Conservation (phyloP, 2,797 vertebrate species). For the Poecilia picta region DNA sequence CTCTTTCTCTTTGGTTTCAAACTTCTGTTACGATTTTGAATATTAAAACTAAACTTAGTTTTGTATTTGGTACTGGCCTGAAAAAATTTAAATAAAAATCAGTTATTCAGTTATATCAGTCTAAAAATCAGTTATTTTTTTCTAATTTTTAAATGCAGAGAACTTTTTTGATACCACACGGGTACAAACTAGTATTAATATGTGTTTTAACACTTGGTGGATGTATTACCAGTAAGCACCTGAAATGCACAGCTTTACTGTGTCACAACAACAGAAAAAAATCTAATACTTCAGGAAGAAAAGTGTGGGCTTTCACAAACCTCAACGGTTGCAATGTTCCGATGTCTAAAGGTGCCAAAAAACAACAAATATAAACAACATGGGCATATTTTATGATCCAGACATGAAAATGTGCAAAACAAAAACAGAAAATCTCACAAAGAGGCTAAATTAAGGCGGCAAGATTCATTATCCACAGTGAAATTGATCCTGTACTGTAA, state of each 20-base stretch:
- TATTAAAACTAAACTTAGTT: neutral
- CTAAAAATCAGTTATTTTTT: neutral
- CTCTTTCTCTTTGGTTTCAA: neutral
- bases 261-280: neutral
- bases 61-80: neutral
- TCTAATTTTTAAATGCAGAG: neutral
- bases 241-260: neutral
- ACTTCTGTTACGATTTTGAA: neutral
- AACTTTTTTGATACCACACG: neutral
- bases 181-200: neutral
- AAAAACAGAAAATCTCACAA: neutral
- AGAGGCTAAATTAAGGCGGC: neutral
- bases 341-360: neutral
- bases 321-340: neutral
- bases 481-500: neutral
- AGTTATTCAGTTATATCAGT: too few species aligned
- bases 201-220: neutral
- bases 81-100: neutral
- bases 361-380: neutral
- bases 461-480: neutral
- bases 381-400: too few species aligned
- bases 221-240: neutral
- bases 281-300: neutral
- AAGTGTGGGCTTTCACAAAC: neutral
- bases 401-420: neutral